phyloP scores from a whole-genome alignment of 2,113 vertebrate genomes.

The Eupsittula cactorum region DNA sequence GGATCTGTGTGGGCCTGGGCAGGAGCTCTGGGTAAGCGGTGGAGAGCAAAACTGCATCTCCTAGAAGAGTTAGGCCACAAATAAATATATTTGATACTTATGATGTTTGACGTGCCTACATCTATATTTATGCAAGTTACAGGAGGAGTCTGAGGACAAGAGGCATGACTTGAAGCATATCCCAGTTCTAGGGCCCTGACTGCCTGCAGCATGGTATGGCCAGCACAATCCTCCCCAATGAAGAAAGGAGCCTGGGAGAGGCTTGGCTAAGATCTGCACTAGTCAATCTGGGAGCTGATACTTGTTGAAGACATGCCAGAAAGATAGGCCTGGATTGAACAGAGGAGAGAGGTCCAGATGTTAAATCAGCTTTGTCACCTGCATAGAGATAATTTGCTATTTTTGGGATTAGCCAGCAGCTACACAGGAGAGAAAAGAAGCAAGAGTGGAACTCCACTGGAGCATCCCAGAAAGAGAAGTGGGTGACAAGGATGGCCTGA shows the following conservation, averaged over 20 bases:
- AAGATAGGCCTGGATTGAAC: neutral
- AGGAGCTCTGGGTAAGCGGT: neutral
- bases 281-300: neutral
- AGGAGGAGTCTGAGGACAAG: neutral
- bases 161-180: accelerated
- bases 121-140: neutral
- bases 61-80: neutral
- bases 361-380: neutral
- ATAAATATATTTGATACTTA: neutral
- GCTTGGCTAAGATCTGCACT: neutral
- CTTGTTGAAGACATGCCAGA: neutral
- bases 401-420: neutral
- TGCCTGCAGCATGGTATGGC: neutral
- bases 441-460: neutral
- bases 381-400: neutral
- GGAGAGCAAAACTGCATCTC: neutral
- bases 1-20: neutral
- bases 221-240: neutral
- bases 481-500: neutral
- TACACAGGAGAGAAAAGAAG: neutral
- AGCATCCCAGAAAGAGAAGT: neutral
- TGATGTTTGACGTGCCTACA: neutral
- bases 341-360: neutral
- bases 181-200: neutral
- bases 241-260: neutral